Base-by-base conservation (phyloP, 2,113 vertebrate species). In the Oncorhynchus clarkii region DNA sequence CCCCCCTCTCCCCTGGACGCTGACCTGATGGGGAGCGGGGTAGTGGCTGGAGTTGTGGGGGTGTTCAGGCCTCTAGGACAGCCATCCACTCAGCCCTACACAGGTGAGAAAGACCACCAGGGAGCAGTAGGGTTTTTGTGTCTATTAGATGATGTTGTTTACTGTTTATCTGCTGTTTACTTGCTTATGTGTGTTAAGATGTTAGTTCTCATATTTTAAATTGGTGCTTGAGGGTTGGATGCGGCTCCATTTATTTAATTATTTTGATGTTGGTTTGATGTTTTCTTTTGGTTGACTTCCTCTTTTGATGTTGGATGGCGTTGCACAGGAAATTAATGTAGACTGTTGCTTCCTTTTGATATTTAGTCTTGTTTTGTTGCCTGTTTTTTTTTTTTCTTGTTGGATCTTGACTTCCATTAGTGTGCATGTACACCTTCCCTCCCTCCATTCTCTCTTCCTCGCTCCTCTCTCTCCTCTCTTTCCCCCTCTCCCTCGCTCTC, bases 41-140 rank as follows among this genome's bases (percentile, higher is more conserved):
- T 27, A 1, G 60, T 0, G 0, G 76, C 1, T 66, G 80, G 20
- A 14, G 87, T 13, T 22, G 24, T 59, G 68, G 85, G 79, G 24
- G 6, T 90, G 39, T 89, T 87, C 27, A 90, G 93, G 76, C 89
- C 92, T 0, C 82, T 92, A 1, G 94, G 90, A 77, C 94, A 93
- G 13, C 90, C 94, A 8, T 87, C 87, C 29, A 89, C 91, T 76
- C 97, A 97, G 72, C 96, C 97, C 5, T 98, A 96, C 90, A 99
- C 96, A 89, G 97, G 97, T 98, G 88, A 92, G 86, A 76, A n/a
- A 48, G 45, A 24, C 9, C 31, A 4, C 51, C 59, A 57, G 51
- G 18, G 14, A 57, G 7, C 51, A 14, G 51, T 4, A 39, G 6
- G 34, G 8, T 9, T 39, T 39, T 14, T 0, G 9, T 22, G 76